Conservation (phyloP, 1,140 invertebrate species). For the Trichogramma pretiosum region DNA sequence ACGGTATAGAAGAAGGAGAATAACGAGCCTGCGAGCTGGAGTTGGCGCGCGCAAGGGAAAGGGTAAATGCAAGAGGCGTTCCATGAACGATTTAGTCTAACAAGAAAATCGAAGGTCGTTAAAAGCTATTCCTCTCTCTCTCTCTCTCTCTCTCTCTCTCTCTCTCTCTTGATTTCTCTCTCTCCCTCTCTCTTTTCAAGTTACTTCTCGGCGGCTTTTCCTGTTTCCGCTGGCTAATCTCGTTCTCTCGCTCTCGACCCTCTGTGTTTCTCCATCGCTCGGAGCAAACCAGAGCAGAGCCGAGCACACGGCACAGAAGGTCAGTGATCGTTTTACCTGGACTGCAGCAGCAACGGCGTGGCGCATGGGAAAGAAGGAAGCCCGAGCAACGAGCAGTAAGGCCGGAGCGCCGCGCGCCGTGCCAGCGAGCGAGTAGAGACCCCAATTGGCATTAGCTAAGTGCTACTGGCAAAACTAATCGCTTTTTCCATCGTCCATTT, state of each 20-base stretch:
- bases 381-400: no score
- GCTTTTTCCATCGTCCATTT: no score
- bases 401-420: no score
- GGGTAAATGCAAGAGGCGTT: slow-evolving; percentile 28
- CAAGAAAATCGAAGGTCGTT: slow-evolving; percentile 40
- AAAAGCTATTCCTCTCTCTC: slow-evolving; percentile 29
- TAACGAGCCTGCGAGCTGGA: slow-evolving; percentile 17
- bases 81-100: slow-evolving; percentile 33
- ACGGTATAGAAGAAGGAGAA: slow-evolving; percentile 16
- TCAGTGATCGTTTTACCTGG: slow-evolving; percentile 1
- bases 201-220: slow-evolving; percentile 5
- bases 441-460: no score
- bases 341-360: no score
- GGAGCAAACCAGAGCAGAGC: not conserved
- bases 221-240: not conserved
- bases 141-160: slow-evolving; percentile 2
- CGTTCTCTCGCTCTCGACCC: not conserved
- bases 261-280: slow-evolving; percentile 1
- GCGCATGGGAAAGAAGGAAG: no score
- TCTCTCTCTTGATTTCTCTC: not conserved
- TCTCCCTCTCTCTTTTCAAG: not conserved
- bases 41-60: no score
- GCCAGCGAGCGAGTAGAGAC: no score
- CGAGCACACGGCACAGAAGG: not conserved
- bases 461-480: no score